Evolutionary conservation across 2,113 vertebrate genomes (phyloP), one percentile per base, ranked within the genome.

Genomic region (Lepus americanus): DNA sequence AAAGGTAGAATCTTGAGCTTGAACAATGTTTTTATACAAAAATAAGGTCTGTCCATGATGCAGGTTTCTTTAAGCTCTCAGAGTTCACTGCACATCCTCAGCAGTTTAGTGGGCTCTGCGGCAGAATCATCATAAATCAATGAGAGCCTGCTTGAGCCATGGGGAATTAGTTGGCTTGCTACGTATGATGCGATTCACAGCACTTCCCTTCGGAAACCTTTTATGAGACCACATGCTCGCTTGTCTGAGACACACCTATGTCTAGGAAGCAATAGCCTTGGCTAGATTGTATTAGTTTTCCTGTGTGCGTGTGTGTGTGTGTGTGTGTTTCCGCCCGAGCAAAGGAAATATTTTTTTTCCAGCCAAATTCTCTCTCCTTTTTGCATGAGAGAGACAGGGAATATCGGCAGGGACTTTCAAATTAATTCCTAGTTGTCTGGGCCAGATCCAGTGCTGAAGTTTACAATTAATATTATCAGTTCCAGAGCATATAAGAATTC

Each of bases 101-200:
- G 89, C 89, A 78, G 77, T 95, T 82, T 85, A 85, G 87, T 31
- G 59, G 72, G 36, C 55, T 70, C 6, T 79, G 87, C 72, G 0
- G 72, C 55, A 88, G 95, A 92, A 96, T 95, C 90, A 59, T 69
- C 64, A 78, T 90, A 87, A 96, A 94, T 87, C 95, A 95, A 79
- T 66, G 92, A 67, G 67, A 90, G 76, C 64, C 76, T 9, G 55
- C 72, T 77, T 44, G 66, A 78, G 59, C 85, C 36, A 1, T 3
- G 67, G 81, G 90, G 89, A 89, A 89, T 94, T 69, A 76, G 81
- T 70, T 19, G 69, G 49, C 49, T 74, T 0, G 1, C 39, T 70
- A 83, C 22, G 36, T 59, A 73, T 29, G 53, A 89, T 73, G 23
- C 17, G 2, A 83, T 85, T 80, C 87, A 51, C 25, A 51, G 76